These are phyloP conservation scores for Acanthaster planci DNA, from an alignment of 35 echinoderm and acorn worm species.

Conservation along the genomic window DNA sequence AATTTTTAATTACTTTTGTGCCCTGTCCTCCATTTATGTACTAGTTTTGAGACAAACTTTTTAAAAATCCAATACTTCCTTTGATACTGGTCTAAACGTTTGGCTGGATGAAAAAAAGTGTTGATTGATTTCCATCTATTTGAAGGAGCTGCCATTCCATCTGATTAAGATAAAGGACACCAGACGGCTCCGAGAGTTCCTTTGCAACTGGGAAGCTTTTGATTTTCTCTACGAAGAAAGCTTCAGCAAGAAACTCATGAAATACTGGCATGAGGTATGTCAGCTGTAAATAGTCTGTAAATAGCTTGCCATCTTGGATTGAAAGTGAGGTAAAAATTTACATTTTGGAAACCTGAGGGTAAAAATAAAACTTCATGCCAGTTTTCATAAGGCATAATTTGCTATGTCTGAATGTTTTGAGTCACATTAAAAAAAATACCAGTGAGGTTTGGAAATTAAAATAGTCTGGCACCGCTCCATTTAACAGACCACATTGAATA, in stretches of 20 bases:
- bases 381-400: too few relatives aligned
- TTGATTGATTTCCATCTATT: not conserved
- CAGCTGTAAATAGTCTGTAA: not conserved
- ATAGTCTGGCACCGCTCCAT: too few relatives aligned
- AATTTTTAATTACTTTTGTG: not conserved
- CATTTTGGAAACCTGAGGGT: not conserved
- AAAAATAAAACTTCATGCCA: too few relatives aligned
- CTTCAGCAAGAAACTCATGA: conserved; percentile 68
- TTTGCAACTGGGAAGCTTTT: conserved; percentile 73
- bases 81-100: not conserved
- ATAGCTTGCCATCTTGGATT: too few relatives aligned
- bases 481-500: too few relatives aligned
- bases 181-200: conserved; percentile 43
- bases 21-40: not conserved
- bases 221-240: conserved; percentile 74
- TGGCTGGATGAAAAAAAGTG: not conserved
- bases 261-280: conserved; percentile 79
- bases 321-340: too few relatives aligned
- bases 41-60: too few relatives aligned
- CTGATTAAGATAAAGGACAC: conserved; percentile 53
- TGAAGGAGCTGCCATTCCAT: conserved; percentile 71
- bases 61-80: too few relatives aligned
- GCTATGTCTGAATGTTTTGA: too few relatives aligned
- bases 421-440: too few relatives aligned
- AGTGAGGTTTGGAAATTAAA: too few relatives aligned